Evolutionary conservation across 2,797 vertebrate species (phyloP).

Genomic region (Danio tinwini): DNA sequence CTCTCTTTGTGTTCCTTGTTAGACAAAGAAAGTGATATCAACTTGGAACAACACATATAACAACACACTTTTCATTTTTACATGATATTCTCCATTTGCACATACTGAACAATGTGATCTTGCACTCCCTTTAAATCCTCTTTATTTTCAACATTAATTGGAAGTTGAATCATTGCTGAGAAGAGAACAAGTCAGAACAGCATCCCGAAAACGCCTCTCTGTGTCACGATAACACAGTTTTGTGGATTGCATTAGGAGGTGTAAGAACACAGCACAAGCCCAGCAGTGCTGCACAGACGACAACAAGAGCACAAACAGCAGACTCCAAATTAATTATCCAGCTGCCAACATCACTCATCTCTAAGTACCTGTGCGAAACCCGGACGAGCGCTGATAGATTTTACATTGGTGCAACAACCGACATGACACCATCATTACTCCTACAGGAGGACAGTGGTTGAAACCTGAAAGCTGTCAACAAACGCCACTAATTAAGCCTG

Average conservation of each 20-base stretch:
- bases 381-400: slow-evolving; percentile 19
- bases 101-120: not conserved
- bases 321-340: slow-evolving; percentile 22
- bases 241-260: not conserved
- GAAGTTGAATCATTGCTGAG: not conserved
- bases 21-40: not conserved
- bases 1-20: not conserved
- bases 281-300: not conserved
- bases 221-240: slow-evolving; percentile 8
- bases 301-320: not conserved
- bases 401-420: slow-evolving; percentile 37
- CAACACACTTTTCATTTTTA: not conserved
- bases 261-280: slow-evolving; percentile 7
- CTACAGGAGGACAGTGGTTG: slow-evolving; percentile 20
- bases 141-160: not conserved
- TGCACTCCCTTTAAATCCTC: not conserved
- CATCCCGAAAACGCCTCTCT: not conserved
- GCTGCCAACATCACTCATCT: slow-evolving; percentile 28
- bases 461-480: slow-evolving; percentile 55
- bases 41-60: not conserved
- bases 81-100: not conserved
- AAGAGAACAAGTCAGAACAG: slow-evolving; percentile 29
- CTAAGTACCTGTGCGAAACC: slow-evolving; percentile 37
- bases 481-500: slow-evolving; percentile 77
- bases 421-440: slow-evolving; percentile 47